A percentile compares a stretch with the other conserved stretches of the same genome.
phyloP scores from a whole-genome alignment of 2,113 vertebrate species.

The Nipponia nippon region DNA sequence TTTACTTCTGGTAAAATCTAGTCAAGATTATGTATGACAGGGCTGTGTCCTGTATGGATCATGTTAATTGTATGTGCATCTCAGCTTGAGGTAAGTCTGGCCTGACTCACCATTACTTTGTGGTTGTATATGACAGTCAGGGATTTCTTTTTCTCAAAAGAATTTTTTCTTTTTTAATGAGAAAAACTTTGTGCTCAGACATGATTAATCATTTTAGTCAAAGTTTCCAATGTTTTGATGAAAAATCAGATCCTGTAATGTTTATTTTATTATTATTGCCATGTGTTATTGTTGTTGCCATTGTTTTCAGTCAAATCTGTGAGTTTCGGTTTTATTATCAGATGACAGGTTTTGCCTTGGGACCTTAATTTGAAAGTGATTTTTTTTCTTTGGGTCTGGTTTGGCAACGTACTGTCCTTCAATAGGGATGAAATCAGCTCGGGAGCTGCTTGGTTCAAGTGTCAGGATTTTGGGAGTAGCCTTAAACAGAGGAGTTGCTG shows the following conservation, averaged over 20 bases:
- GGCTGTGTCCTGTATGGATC: background rate
- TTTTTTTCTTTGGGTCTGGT: background rate
- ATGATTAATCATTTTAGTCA: background rate
- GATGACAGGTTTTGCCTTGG: background rate
- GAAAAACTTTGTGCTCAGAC: background rate
- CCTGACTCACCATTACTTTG: background rate
- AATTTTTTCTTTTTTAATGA: background rate
- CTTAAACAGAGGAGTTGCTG: background rate
- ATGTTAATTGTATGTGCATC: background rate
- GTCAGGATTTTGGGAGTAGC: background rate
- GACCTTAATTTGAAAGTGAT: background rate
- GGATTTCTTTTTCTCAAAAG: background rate
- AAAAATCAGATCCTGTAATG: background rate
- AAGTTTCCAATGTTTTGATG: background rate
- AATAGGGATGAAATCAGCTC: background rate
- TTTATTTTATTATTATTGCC: background rate
- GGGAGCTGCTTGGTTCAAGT: background rate
- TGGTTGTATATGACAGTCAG: background rate
- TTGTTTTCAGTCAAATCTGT: background rate
- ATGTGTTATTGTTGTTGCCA: background rate
- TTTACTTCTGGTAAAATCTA: background rate
- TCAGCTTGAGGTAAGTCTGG: background rate
- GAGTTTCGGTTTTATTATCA: background rate
- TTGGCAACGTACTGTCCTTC: background rate
- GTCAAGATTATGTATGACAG: background rate